These are phyloP conservation scores for Cephus cinctus DNA, from an alignment of 1,140 invertebrate species.

Conservation along the genomic window DNA sequence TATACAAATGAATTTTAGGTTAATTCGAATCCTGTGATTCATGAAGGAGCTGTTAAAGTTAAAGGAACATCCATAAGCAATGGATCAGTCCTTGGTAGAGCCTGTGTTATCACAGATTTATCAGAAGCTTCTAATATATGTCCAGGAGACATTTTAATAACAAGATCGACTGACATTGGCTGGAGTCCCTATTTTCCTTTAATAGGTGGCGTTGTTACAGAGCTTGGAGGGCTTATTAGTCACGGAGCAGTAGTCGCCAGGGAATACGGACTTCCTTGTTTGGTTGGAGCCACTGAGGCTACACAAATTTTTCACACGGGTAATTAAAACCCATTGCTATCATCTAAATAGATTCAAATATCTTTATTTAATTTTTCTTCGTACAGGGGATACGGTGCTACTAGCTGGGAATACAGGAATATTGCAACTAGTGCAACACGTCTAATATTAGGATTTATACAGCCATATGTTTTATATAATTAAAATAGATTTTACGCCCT, in stretches of 20 bases:
- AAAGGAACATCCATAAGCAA: slow-evolving; percentile 70
- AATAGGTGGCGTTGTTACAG: slow-evolving; percentile 77
- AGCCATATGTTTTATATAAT: background rate
- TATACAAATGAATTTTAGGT: slow-evolving; percentile 16
- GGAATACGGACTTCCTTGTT: slow-evolving; percentile 82
- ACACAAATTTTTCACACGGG: slow-evolving; percentile 71
- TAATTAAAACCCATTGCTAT: slow-evolving; percentile 19
- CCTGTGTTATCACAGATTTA: slow-evolving; percentile 66
- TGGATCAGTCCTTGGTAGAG: slow-evolving; percentile 66
- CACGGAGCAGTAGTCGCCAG: slow-evolving; percentile 87
- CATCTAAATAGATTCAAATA: background rate
- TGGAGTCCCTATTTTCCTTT: slow-evolving; percentile 88
- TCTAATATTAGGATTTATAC: background rate
- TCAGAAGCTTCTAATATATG: slow-evolving; percentile 50
- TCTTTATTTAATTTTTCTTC: no score
- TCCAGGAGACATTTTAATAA: slow-evolving; percentile 76
- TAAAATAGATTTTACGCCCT: background rate
- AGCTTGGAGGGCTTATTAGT: slow-evolving; percentile 81
- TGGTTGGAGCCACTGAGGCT: slow-evolving; percentile 71
- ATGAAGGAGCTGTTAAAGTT: slow-evolving; percentile 40
- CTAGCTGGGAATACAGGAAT: background rate
- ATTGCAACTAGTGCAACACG: background rate
- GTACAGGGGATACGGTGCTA: no score
- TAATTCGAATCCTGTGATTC: slow-evolving; percentile 8
- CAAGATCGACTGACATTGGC: slow-evolving; percentile 77